A percentile compares a stretch with the other conserved stretches of the same genome.
phyloP scores from a whole-genome alignment of 2,113 vertebrate species.

The Choloepus hoffmanni region DNA sequence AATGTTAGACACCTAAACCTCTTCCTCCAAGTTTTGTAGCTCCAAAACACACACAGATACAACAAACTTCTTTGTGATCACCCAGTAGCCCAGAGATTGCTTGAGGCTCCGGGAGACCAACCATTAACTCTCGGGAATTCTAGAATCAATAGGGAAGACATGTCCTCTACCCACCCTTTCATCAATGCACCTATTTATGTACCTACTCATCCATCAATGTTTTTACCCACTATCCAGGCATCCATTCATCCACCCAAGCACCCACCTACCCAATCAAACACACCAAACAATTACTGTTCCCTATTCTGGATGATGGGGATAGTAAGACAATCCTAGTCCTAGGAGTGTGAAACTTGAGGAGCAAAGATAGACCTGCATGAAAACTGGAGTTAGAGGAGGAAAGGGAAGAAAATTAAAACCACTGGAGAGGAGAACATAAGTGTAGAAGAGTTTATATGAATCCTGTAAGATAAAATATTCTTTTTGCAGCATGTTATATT shows the following conservation, averaged over 20 bases:
- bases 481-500: neutral
- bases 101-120: neutral
- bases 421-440: neutral
- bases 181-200: neutral
- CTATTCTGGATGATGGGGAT: neutral
- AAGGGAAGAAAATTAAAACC: neutral
- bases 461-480: neutral
- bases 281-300: neutral
- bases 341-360: neutral
- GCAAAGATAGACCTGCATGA: neutral
- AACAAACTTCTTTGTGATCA: neutral
- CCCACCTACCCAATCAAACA: neutral
- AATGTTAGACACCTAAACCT: neutral
- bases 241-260: neutral
- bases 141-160: neutral
- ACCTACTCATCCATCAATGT: neutral
- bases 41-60: slow-evolving; percentile 38
- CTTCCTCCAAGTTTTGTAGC: neutral
- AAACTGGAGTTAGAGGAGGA: neutral
- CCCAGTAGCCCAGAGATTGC: neutral
- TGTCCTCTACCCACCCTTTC: neutral
- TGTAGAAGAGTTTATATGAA: neutral
- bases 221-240: neutral
- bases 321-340: neutral
- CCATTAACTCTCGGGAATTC: neutral